phyloP scores from a whole-genome alignment of 1,140 invertebrate genomes.

The Parasteatoda tepidariorum region DNA sequence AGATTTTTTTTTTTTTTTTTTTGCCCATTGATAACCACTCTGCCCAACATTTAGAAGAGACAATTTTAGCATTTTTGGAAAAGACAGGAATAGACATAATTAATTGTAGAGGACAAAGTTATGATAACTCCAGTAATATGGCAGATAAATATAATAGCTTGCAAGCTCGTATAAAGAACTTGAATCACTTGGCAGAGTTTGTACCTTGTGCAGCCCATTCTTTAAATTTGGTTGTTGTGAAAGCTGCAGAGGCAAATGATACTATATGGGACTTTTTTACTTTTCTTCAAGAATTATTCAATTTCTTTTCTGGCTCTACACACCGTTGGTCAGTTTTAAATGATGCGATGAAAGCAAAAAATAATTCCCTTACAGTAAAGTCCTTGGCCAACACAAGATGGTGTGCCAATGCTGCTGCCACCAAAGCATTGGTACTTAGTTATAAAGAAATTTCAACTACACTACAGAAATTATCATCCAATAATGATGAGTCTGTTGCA shows the following conservation, averaged over 20 bases:
- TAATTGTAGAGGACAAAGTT: not conserved
- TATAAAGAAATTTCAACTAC: not conserved
- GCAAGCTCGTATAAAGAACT: not conserved
- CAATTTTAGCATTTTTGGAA: not conserved
- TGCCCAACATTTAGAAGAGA: not conserved
- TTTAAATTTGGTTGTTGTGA: not conserved
- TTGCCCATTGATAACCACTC: not conserved
- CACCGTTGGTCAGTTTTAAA: not conserved
- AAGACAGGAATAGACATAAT: not conserved
- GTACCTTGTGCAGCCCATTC: slow-evolving; percentile 8
- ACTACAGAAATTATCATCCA: not conserved
- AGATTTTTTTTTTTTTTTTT: not conserved
- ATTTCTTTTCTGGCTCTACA: not conserved
- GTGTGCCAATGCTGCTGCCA: not conserved
- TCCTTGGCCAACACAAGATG: not conserved
- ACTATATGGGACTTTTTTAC: not conserved
- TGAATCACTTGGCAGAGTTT: not conserved
- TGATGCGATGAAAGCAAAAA: not conserved
- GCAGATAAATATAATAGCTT: not conserved
- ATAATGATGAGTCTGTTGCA: not conserved
- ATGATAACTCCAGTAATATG: not conserved
- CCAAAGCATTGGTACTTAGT: not conserved
- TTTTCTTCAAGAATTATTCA: slow-evolving; percentile 47
- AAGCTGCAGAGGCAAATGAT: not conserved
- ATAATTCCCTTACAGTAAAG: not conserved